Base-by-base conservation (phyloP, 1,140 invertebrate genomes). In the Drosophila rhopaloa region DNA sequence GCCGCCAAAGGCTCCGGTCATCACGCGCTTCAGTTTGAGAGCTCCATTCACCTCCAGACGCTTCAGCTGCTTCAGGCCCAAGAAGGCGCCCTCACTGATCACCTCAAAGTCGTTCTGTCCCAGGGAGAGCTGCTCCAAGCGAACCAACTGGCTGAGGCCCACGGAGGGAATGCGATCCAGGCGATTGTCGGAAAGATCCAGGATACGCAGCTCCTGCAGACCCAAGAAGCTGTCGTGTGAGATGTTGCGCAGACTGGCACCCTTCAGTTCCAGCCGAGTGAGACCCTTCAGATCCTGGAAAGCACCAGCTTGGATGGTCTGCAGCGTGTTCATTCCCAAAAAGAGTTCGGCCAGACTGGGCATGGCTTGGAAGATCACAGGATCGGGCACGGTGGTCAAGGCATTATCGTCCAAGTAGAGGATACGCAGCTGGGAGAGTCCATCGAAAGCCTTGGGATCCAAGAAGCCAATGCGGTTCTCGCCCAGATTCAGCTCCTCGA, bases 331-430 rank as follows among this genome's bases (percentile, higher is more conserved):
- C 79, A 96, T 94, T 4, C 96, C 97, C 4, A 98, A 94, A 84
- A 97, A 96, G 10, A 98, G 92, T 83, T 97, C 97, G 1, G 96
- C 96, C 32, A 98, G 93, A 66, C 95, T 95, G 27, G 95, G 95
- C 68, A 97, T 93, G 1, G 95, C 94, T n/a, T 94, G 94, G 70
- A 97, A 95, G 0, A 96, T 95, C 8, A 94, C 92, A 0, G 90
- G 90, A 86, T 90, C 84, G 4, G 97, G 97, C 5, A 97, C 95
- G 0, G 94, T 93, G 62, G 94, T 95, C 53, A 98, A 92, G 59
- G 96, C 95, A 93, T 98, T 98, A 88, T 98, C 96, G 76, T 97
- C 96, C 54, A 98, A 93, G 82, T 96, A 96, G 1, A 98, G 93
- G 1, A 96, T 96, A 50, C 96, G 93, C 41, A 98, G 93, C 1